These are phyloP conservation scores for Andrena haemorrhoa DNA, from an alignment of 2,888 invertebrate species.

Conservation along the genomic window DNA sequence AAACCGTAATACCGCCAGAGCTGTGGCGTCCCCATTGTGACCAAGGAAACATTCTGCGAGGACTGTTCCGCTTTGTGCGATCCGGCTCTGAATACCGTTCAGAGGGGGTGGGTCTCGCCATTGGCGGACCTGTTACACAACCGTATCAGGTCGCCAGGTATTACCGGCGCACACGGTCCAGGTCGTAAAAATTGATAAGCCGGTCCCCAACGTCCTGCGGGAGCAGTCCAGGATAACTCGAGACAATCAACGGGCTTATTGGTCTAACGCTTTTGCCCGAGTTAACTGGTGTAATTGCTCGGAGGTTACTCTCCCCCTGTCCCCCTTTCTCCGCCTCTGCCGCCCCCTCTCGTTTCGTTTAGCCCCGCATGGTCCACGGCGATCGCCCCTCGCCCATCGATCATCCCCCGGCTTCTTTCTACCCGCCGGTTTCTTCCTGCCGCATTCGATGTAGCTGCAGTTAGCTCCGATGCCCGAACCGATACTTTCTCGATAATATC, in stretches of 20 bases:
- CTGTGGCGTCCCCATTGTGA: slow-evolving; percentile 1
- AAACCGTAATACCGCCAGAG: slow-evolving; percentile 15
- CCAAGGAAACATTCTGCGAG: slow-evolving; percentile 14
- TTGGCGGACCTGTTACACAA: slow-evolving; percentile 68
- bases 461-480: slow-evolving; percentile 15
- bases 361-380: slow-evolving; percentile 40
- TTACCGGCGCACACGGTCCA: slow-evolving; percentile 49
- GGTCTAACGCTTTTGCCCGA: slow-evolving; percentile 70
- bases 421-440: slow-evolving; percentile 22
- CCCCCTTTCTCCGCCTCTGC: no score
- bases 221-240: slow-evolving; percentile 72
- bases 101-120: slow-evolving; percentile 22
- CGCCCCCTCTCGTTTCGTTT: slow-evolving; percentile 53
- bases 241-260: slow-evolving; percentile 78
- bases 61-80: slow-evolving; percentile 19
- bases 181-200: slow-evolving; percentile 79
- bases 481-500: slow-evolving; percentile 39
- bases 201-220: slow-evolving; percentile 67
- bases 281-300: slow-evolving; percentile 76
- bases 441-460: slow-evolving; percentile 3
- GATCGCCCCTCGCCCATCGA: slow-evolving; percentile 58
- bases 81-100: slow-evolving; percentile 29
- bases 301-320: slow-evolving; percentile 39
- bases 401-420: slow-evolving; percentile 44
- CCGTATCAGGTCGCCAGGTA: slow-evolving; percentile 65